These are phyloP conservation scores for Cricetomys ansorgei DNA, from an alignment of 2,113 vertebrate genomes.

Conservation along the genomic window DNA sequence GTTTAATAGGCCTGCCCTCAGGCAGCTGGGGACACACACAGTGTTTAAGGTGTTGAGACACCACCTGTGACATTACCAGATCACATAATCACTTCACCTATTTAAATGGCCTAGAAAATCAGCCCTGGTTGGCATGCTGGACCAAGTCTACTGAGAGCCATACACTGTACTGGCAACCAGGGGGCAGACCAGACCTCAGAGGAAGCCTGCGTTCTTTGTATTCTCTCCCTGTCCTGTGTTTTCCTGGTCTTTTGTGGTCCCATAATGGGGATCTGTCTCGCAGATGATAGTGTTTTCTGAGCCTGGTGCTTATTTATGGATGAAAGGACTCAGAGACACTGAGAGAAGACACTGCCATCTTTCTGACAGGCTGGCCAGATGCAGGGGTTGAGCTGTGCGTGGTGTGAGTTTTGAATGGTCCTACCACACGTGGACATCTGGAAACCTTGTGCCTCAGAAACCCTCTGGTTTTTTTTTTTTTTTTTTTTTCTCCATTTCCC, in stretches of 20 bases:
- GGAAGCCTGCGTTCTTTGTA: fast-evolving
- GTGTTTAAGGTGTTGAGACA: background rate
- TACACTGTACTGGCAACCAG: background rate
- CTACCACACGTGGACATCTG: fast-evolving
- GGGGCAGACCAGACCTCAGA: background rate
- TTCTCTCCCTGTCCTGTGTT: background rate
- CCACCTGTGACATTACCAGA: background rate
- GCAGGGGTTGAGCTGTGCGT: background rate
- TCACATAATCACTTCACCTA: background rate
- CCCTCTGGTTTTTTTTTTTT: fast-evolving
- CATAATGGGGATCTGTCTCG: background rate
- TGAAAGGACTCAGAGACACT: background rate
- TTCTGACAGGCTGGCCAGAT: background rate
- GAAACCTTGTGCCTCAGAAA: background rate
- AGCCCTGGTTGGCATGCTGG: background rate
- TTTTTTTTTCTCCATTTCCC: background rate
- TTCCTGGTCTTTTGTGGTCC: background rate
- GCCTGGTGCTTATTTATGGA: background rate
- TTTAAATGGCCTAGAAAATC: background rate
- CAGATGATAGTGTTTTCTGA: background rate
- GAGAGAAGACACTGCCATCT: too few species aligned
- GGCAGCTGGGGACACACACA: fast-evolving
- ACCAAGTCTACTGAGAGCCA: background rate
- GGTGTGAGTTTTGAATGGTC: background rate
- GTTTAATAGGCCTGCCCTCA: background rate